phyloP scores from a whole-genome alignment of 1,140 invertebrate species.

The Palaemon carinicauda region DNA sequence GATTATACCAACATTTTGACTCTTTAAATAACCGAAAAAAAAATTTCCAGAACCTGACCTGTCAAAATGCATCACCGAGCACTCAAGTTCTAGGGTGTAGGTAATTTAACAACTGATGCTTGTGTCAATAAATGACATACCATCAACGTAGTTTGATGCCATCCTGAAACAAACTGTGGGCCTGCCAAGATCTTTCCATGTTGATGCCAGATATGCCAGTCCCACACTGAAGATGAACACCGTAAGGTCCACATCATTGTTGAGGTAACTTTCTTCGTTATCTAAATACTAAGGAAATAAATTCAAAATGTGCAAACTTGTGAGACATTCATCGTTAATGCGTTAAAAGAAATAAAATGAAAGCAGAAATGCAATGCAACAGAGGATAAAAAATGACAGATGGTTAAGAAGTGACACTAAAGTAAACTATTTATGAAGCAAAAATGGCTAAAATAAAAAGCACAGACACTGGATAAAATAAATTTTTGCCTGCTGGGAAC shows the following conservation, averaged over 20 bases:
- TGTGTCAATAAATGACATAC: constrained; percentile 21
- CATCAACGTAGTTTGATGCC: constrained; percentile 38
- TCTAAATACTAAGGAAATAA: constrained; percentile 59
- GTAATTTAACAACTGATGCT: background rate
- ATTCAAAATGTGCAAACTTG: constrained; percentile 17
- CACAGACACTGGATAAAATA: too few species aligned
- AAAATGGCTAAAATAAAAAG: too few species aligned
- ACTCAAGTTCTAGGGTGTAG: too few species aligned
- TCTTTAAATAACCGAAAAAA: too few species aligned
- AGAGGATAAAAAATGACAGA: too few species aligned
- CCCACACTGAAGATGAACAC: constrained; percentile 87
- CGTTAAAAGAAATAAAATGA: background rate
- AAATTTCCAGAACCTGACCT: too few species aligned
- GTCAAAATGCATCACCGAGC: too few species aligned
- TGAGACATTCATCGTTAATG: background rate
- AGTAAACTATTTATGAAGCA: too few species aligned
- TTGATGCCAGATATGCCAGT: constrained; percentile 90
- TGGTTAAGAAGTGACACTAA: too few species aligned
- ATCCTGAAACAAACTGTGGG: constrained; percentile 43
- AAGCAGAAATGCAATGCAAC: background rate
- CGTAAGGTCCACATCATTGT: constrained; percentile 86
- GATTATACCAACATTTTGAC: too few species aligned
- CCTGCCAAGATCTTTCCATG: constrained; percentile 81
- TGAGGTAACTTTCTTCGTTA: constrained; percentile 87
- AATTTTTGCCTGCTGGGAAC: too few species aligned